Percentiles rank a stretch among this genome's conserved stretches.
These are phyloP conservation scores for Intellagama lesueurii DNA, from an alignment of 2,797 vertebrate genomes.

Conservation along the genomic window DNA sequence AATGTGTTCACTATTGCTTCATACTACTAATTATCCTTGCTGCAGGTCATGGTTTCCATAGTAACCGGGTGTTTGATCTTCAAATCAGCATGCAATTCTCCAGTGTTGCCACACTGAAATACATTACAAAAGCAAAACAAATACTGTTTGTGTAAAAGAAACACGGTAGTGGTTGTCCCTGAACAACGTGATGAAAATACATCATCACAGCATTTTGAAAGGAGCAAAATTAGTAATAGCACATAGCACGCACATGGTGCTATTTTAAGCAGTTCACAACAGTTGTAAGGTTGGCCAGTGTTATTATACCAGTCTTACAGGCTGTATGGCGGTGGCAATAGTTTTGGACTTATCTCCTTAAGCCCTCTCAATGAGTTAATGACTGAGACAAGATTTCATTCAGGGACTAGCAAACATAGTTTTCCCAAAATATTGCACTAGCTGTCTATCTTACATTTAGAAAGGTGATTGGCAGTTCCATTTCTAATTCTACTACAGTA, in stretches of 20 bases:
- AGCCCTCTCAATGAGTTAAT: not conserved
- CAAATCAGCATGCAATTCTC: not conserved
- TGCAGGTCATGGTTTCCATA: constrained; percentile 12
- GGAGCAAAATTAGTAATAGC: not conserved
- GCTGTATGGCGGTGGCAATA: too few species aligned
- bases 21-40: rapidly evolving
- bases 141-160: not conserved
- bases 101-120: not conserved
- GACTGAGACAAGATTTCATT: not conserved
- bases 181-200: too few species aligned
- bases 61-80: constrained; percentile 41
- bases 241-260: not conserved
- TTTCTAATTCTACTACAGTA: constrained; percentile 21
- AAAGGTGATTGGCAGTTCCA: not conserved
- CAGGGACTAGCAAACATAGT: too few species aligned
- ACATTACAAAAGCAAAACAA: not conserved
- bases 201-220: too few species aligned
- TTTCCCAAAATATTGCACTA: not conserved
- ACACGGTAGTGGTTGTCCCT: too few species aligned
- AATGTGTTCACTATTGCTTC: rapidly evolving
- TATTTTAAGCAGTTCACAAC: not conserved
- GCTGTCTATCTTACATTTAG: not conserved
- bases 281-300: not conserved
- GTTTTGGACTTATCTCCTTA: not conserved
- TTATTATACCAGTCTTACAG: not conserved